Base-by-base conservation (phyloP, 2,888 invertebrate species). In the Drosophila demipolita region DNA sequence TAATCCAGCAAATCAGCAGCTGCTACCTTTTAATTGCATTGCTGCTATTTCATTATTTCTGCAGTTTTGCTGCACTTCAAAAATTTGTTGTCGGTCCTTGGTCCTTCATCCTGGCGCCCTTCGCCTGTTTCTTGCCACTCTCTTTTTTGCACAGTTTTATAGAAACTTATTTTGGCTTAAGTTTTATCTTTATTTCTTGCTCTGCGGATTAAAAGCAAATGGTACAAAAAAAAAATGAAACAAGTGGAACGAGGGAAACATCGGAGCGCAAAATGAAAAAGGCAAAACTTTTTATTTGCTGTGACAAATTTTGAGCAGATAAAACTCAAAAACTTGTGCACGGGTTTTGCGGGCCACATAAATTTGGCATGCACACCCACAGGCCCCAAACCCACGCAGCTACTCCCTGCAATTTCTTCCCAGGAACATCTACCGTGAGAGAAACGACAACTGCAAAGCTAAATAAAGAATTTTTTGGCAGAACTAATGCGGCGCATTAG, bases 1-100 rank as follows among this genome's bases (percentile, higher is more conserved):
- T 80, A 83, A 84, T 77, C 79, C 78, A 60, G 66, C 65, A 78
- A 82, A 85, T 79, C 85, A 82, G 78, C 83, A 82, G 78, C 83
- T 85, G 87, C 82, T 90, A 80, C 64, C 70, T 80, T 83, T 90
- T 90, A 89, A 88, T 89, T 88, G 90, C 89, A 84, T 86, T 83
- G 85, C 82, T 83, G 77, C 77, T 82, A 80, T 82, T 80, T 83
- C 82, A 87, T 86, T 87, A 82, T 82, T 82, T 66, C 66, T 78
- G 76, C 78, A 76, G 66, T 80, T 80, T 61, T 66, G 83, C 76
- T 81, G 76, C 76, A 80, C 80, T 85, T 78, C 73, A 78, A 78
- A 78, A 78, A 82, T 71, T 80, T 71, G 60, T 66, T 75, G 62
- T 64, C 65, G 54, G 40, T 35, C 29, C 57, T 48, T 20, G 32